Evolutionary conservation across 2,797 vertebrate species (phyloP).

Genomic region (Esox masquinongy): DNA sequence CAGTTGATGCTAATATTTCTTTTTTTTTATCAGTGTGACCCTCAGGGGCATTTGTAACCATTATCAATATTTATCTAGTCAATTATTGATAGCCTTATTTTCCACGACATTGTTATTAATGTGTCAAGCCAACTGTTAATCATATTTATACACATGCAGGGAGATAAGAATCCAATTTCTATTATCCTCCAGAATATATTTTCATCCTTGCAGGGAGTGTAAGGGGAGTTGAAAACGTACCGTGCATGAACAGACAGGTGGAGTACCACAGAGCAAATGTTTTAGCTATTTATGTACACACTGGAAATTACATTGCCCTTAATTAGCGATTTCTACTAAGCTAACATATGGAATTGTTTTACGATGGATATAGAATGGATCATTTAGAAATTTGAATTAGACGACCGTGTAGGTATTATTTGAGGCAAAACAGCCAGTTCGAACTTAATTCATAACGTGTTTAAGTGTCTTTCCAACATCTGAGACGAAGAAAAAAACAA

Average conservation of each 20-base stretch:
- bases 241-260: constrained; percentile 60
- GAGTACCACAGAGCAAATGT: constrained; percentile 64
- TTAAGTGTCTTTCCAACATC: too few species aligned
- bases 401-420: too few species aligned
- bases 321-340: too few species aligned
- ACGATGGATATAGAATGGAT: too few species aligned
- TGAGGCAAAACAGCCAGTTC: too few species aligned
- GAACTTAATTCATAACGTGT: too few species aligned
- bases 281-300: constrained; percentile 50
- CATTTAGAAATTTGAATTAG: too few species aligned
- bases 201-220: constrained; percentile 35
- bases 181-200: constrained; percentile 70
- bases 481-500: too few species aligned
- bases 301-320: not conserved
- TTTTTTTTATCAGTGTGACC: constrained; percentile 50
- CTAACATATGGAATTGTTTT: too few species aligned
- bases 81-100: constrained; percentile 69
- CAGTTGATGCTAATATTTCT: constrained; percentile 53
- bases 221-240: constrained; percentile 58
- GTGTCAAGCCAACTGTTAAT: constrained; percentile 74
- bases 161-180: constrained; percentile 75
- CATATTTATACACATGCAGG: constrained; percentile 76
- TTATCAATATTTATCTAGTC: constrained; percentile 77
- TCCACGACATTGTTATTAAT: constrained; percentile 71
- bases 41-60: constrained; percentile 41